Evolutionary conservation across 2,888 invertebrate species (phyloP), one percentile per base, ranked within the genome.

Genomic region (Pilophorus perplexus): DNA sequence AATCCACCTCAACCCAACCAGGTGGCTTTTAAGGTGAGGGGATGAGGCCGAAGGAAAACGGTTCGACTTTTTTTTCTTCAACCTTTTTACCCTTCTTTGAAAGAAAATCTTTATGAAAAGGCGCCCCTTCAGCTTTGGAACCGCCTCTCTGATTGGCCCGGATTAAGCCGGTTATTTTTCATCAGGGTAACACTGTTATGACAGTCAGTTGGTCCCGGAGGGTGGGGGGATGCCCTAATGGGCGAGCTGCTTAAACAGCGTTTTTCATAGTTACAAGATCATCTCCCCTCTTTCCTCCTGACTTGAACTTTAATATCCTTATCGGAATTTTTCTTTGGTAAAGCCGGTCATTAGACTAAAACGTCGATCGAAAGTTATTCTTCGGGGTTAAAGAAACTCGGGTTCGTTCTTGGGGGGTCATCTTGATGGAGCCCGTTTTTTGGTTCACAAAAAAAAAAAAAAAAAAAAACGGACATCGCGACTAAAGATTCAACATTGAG

Each of bases 201-300:
- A 52, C 52, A 52, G 52, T 28, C 46, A 16, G 28, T 25, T 14
- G 52, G 16, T 23, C 14, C 14, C 12, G 28, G 12, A 3, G 52
- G 52, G 3, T 25, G 28, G 48, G 14, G 52, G 27, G 52, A 28
- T 2, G 18, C 52, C 28, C 52, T 52, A 52, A 52, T 52, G 52
- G 52, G 52, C 25, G 52, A 23, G 23, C 52, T 52, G 52, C 52
- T 52, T 52, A 52, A 52, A 52, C 52, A 52, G 52, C 28, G 52
- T 52, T 52, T 52, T 52, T 52, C 52, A 52, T 52, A 52, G 52
- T 52, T 52, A 52, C 50, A 52, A 52, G 52, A 52, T 52, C 52
- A 50, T 50, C 48, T 14, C 28, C 52, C 16, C 52, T n/a, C n/a
- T n/a, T 28, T 14, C 52, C 52, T 52, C 28, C 28, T 28, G 52